Evolutionary conservation across 2,113 vertebrate species (phyloP).

Genomic region (Myotis lucifugus): DNA sequence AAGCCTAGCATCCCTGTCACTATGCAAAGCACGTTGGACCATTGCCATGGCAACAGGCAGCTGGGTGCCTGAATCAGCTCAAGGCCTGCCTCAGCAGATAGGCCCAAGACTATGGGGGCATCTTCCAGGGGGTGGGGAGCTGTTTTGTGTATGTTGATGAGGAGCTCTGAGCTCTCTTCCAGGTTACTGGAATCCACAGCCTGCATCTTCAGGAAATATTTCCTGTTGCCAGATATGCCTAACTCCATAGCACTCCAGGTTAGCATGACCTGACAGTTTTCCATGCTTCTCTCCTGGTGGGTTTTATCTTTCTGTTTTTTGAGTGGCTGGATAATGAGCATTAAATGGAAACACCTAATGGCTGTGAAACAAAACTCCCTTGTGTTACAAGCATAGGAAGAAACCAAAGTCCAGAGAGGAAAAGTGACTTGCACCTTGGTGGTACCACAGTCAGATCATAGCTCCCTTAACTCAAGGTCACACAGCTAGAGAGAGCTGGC

Average conservation of each 20-base stretch:
- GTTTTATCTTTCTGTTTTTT: neutral
- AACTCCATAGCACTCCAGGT: neutral
- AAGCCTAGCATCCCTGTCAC: conserved; percentile 74
- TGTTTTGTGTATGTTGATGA: conserved; percentile 8
- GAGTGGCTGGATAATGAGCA: conserved; percentile 24
- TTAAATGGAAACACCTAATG: neutral
- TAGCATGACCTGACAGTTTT: conserved; percentile 12
- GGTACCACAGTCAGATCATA: neutral
- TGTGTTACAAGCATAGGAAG: neutral
- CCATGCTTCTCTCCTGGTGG: neutral
- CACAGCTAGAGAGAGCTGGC: neutral
- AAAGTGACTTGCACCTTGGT: neutral
- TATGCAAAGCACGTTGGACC: conserved; percentile 71
- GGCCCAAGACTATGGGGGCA: conserved; percentile 54
- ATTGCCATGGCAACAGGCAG: conserved; percentile 75
- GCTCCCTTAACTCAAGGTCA: neutral
- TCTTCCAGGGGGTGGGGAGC: neutral
- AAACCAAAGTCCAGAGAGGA: conserved; percentile 50
- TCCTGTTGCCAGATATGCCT: neutral
- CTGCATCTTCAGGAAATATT: conserved; percentile 24
- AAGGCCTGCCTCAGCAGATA: conserved; percentile 62
- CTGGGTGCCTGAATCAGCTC: conserved; percentile 71
- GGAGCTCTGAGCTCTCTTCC: conserved; percentile 32
- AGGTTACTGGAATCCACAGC: neutral
- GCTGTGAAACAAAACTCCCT: neutral